These are phyloP conservation scores for Aphis gossypii DNA, from an alignment of 1,140 invertebrate genomes.

Conservation along the genomic window DNA sequence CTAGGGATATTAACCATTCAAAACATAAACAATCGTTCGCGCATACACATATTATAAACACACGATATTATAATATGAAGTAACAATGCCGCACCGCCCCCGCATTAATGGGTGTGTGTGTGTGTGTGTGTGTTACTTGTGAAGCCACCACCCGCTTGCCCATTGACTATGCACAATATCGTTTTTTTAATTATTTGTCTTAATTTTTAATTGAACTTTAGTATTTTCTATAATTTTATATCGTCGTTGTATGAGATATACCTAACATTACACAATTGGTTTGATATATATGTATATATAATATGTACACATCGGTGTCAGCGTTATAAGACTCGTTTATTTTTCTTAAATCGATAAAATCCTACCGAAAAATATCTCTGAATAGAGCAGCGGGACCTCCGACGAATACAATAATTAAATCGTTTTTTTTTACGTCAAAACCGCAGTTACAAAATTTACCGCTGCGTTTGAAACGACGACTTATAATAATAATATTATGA, in stretches of 20 bases:
- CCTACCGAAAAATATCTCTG: background rate
- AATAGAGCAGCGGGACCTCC: background rate
- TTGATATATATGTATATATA: no score
- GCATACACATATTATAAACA: background rate
- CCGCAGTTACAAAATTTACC: background rate
- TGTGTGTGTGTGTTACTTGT: background rate
- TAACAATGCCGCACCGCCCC: conserved; percentile 17
- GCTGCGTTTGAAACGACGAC: background rate
- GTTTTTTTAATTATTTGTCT: background rate
- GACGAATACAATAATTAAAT: background rate
- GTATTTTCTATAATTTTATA: background rate
- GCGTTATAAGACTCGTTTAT: no score
- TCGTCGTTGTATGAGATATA: background rate
- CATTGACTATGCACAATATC: background rate
- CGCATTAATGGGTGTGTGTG: background rate
- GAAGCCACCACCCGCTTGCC: background rate
- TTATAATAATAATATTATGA: background rate
- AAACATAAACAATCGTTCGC: background rate
- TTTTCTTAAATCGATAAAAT: background rate
- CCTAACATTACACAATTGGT: no score
- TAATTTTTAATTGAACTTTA: background rate
- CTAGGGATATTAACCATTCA: background rate
- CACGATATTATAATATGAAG: background rate
- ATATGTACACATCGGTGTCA: no score
- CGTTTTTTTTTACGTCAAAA: background rate